Evolutionary conservation across 2,888 invertebrate genomes (phyloP).

Genomic region (Ormyrus nitidulus): DNA sequence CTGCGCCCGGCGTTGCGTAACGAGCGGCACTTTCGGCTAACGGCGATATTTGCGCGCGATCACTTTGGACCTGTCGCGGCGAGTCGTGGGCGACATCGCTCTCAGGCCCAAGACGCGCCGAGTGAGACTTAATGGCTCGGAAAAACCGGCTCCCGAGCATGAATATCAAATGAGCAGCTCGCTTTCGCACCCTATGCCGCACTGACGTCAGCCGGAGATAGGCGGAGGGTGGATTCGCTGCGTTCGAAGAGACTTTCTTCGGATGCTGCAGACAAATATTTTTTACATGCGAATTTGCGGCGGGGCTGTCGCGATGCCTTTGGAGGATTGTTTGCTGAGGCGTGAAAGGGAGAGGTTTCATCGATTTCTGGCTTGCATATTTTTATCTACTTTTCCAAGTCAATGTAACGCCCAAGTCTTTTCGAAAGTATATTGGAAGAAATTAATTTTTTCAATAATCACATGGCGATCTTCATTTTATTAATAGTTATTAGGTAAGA

Average conservation of each 20-base stretch:
- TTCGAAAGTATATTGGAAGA: too few species aligned
- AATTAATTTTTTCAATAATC: too few species aligned
- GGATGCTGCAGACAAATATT: conserved; percentile 19
- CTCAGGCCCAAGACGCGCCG: conserved; percentile 60
- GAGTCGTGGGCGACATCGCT: conserved; percentile 70
- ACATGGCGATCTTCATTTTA: too few species aligned
- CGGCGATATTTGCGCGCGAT: conserved; percentile 59
- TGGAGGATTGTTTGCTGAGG: too few species aligned
- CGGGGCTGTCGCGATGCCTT: not conserved
- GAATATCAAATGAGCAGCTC: conserved; percentile 72
- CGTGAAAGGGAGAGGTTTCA: too few species aligned
- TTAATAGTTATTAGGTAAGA: too few species aligned
- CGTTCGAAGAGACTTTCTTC: not conserved
- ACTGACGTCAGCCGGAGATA: conserved; percentile 59
- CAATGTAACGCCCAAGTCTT: too few species aligned
- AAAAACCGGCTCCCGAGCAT: conserved; percentile 71
- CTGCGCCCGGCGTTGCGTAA: conserved; percentile 27
- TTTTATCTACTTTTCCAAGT: too few species aligned
- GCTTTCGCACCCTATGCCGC: conserved; percentile 61
- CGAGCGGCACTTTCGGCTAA: conserved; percentile 38
- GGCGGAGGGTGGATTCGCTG: not conserved
- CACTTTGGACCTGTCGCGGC: conserved; percentile 71
- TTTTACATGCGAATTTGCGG: conserved; percentile 9
- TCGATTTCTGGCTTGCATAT: too few species aligned
- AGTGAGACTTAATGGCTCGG: conserved; percentile 72